Conservation (phyloP, 2,888 invertebrate species). For the Rhorus exstirpatorius region DNA sequence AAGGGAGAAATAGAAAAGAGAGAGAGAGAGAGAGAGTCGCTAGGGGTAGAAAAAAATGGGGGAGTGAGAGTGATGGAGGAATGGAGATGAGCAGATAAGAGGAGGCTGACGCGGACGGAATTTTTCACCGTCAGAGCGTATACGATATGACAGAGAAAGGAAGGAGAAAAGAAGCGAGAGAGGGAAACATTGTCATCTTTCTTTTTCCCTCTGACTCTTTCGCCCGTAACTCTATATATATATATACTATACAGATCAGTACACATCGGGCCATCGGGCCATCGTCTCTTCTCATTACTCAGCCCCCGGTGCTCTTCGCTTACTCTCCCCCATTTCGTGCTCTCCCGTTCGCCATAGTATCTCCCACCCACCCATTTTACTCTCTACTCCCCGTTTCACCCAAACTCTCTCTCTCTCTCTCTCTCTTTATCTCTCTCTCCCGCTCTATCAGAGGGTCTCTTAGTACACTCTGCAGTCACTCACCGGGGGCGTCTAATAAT, state of each 20-base stretch:
- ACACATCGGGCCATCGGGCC: conserved; percentile 70
- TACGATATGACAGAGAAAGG: conserved; percentile 21
- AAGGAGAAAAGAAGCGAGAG: conserved; percentile 28
- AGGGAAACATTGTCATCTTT: conserved; percentile 30
- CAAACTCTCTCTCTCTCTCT: conserved; percentile 43
- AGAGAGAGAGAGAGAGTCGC: conserved; percentile 59
- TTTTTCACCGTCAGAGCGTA: conserved; percentile 65
- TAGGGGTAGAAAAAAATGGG: conserved; percentile 40
- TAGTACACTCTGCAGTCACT: conserved; percentile 79
- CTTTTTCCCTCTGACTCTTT: conserved; percentile 11
- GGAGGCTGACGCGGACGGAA: conserved; percentile 64
- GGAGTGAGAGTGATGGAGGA: conserved; percentile 32
- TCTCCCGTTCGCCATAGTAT: conserved; percentile 45
- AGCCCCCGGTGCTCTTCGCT: conserved; percentile 70
- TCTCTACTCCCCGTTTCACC: no score
- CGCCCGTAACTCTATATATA: conserved; percentile 16
- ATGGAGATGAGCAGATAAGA: conserved; percentile 62
- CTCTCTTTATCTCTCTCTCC: conserved; percentile 49
- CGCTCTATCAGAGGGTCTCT: conserved; percentile 63
- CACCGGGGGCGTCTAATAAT: conserved; percentile 86
- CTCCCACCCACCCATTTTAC: conserved; percentile 21
- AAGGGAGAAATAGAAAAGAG: conserved; percentile 20
- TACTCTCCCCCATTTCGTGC: conserved; percentile 49
- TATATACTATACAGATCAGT: conserved; percentile 6
- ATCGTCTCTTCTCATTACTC: conserved; percentile 77